phyloP scores from a whole-genome alignment of 2,888 invertebrate genomes.

The Eremobia ochroleuca region DNA sequence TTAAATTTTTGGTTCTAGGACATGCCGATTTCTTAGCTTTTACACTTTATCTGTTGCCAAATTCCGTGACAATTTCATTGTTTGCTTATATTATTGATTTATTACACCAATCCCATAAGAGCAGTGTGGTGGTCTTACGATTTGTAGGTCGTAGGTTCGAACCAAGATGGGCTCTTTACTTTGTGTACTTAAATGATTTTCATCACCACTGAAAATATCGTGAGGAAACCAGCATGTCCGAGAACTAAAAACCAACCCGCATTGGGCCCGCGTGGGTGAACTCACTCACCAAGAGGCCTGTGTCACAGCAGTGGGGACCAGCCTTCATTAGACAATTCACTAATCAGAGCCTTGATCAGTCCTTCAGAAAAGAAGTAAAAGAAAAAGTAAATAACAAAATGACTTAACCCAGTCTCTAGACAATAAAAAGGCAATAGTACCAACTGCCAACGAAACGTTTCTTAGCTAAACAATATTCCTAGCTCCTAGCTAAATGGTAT shows the following conservation, averaged over 20 bases:
- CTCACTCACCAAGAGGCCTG: too few species aligned
- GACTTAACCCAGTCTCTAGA: not conserved
- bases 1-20: not conserved
- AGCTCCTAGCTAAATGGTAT: slow-evolving; percentile 1
- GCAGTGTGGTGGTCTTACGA: too few species aligned
- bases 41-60: not conserved
- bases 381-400: slow-evolving; percentile 9
- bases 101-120: not conserved
- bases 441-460: slow-evolving; percentile 1
- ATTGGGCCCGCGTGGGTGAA: too few species aligned
- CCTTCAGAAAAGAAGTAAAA: not conserved
- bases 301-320: not conserved
- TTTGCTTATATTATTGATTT: not conserved
- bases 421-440: slow-evolving; percentile 1
- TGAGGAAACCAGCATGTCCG: too few species aligned
- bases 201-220: too few species aligned
- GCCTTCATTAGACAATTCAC: not conserved
- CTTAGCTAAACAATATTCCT: slow-evolving; percentile 27
- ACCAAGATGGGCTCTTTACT: too few species aligned
- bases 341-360: not conserved
- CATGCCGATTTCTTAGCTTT: not conserved
- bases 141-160: too few species aligned
- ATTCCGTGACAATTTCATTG: not conserved
- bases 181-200: too few species aligned
- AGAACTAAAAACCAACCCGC: too few species aligned